A percentile compares a stretch with the other conserved stretches of the same genome.
Conservation (phyloP, 2,888 invertebrate species). For the Epistrophella euchroma region DNA sequence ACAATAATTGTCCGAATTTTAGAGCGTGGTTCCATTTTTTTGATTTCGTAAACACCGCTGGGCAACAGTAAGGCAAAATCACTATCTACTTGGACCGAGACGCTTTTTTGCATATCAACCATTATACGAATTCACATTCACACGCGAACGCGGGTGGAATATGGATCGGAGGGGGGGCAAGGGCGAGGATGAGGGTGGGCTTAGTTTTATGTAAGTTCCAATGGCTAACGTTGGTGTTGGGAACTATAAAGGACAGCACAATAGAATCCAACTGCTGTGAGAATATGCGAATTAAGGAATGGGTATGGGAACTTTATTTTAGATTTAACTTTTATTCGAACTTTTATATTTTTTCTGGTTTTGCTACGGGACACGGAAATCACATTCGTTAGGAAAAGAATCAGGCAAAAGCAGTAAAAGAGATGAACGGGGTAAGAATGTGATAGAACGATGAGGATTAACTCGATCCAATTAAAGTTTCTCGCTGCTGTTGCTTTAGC, state of each 20-base stretch:
- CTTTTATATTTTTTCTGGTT: conserved; percentile 26
- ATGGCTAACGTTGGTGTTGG: conserved; percentile 4
- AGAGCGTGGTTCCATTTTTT: conserved; percentile 93
- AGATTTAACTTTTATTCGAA: conserved; percentile 57
- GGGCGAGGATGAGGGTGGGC: not conserved
- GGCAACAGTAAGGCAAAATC: conserved; percentile 91
- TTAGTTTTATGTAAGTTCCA: not conserved
- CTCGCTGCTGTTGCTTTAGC: conserved; percentile 59
- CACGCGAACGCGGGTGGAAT: conserved; percentile 50
- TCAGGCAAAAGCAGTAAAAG: not conserved
- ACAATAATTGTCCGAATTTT: conserved; percentile 91
- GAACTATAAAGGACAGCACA: not conserved
- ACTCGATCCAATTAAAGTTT: conserved; percentile 74
- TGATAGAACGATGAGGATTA: conserved; percentile 45
- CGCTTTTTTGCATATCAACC: conserved; percentile 88
- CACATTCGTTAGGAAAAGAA: conserved; percentile 48
- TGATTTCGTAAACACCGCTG: conserved; percentile 91
- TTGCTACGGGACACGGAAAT: conserved; percentile 54
- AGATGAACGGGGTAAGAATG: not conserved
- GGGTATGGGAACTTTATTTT: conserved; percentile 53
- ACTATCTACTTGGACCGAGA: conserved; percentile 93
- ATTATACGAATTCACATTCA: conserved; percentile 75
- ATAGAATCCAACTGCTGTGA: conserved; percentile 11
- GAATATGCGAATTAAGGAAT: conserved; percentile 38
- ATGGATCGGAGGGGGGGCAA: not conserved